Evolutionary conservation across 35 echinoderm and acorn worm genomes (phyloP).

Genomic region (Apostichopus parvimensis): DNA sequence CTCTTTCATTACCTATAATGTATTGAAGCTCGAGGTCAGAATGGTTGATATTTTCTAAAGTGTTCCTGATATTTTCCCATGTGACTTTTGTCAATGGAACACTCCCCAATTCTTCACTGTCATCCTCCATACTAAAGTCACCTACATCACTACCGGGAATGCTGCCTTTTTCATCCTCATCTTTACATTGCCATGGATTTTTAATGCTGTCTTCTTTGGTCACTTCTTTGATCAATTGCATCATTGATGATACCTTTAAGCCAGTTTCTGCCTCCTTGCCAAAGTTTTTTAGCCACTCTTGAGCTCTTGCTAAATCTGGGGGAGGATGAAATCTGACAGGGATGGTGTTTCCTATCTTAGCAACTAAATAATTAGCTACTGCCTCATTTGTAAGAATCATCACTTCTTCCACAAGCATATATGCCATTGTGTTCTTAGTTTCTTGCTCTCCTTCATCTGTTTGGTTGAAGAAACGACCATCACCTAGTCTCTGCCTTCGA

Average conservation of each 20-base stretch:
- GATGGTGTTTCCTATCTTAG: too few species aligned
- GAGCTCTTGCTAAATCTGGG: too few species aligned
- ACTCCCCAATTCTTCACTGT: neutral
- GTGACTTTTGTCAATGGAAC: constrained; percentile 50
- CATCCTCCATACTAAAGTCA: neutral
- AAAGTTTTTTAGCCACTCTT: too few species aligned
- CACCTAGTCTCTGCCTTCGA: too few species aligned
- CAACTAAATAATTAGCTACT: too few species aligned
- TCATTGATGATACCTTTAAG: constrained; percentile 22
- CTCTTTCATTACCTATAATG: too few species aligned
- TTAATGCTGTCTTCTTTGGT: neutral
- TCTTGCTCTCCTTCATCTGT: too few species aligned
- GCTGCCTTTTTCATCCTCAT: constrained; percentile 5
- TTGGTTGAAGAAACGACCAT: too few species aligned
- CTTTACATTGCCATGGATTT: neutral
- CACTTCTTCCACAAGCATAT: too few species aligned
- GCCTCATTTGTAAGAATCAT: too few species aligned
- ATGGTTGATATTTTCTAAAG: constrained; percentile 71
- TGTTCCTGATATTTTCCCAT: constrained; percentile 62
- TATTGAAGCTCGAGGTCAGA: constrained; percentile 48
- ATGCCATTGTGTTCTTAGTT: too few species aligned
- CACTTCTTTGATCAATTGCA: neutral
- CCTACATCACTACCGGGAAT: constrained; percentile 3
- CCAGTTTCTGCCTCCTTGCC: constrained; percentile 47
- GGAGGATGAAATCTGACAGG: too few species aligned